Evolutionary conservation across 2,888 invertebrate species (phyloP).

Genomic region (Leucophenga montana): DNA sequence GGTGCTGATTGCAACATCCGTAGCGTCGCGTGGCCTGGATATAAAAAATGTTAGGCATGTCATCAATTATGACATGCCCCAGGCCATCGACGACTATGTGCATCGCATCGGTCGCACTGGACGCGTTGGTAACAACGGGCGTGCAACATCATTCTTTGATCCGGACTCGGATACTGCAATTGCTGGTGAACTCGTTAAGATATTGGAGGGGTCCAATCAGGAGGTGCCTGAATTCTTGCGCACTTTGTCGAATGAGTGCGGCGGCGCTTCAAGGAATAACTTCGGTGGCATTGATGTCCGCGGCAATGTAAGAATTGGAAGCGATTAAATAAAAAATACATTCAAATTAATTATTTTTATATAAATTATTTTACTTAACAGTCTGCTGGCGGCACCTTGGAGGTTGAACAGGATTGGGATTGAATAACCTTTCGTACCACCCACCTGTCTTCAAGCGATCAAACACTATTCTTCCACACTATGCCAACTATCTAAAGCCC

Average conservation of each 20-base stretch:
- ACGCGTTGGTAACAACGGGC: constrained; percentile 91
- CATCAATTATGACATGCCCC: constrained; percentile 93
- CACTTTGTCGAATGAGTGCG: constrained; percentile 73
- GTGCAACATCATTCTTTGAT: constrained; percentile 90
- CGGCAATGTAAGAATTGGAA: constrained; percentile 50
- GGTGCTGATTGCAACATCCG: constrained; percentile 94
- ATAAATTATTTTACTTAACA: constrained; percentile 10
- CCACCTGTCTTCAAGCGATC: no score
- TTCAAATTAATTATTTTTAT: background rate
- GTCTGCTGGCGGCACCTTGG: constrained; percentile 37
- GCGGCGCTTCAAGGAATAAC: constrained; percentile 67
- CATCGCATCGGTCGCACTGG: constrained; percentile 97
- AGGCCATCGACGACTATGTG: constrained; percentile 93
- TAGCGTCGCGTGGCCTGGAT: constrained; percentile 94
- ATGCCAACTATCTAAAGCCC: no score
- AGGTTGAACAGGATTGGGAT: no score
- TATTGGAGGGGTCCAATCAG: constrained; percentile 86
- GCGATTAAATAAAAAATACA: background rate
- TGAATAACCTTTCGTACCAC: no score
- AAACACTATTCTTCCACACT: no score
- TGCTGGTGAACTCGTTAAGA: constrained; percentile 79
- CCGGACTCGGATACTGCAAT: constrained; percentile 77
- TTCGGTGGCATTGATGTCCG: constrained; percentile 84
- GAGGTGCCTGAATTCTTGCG: constrained; percentile 84
- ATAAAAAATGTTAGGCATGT: constrained; percentile 91